A percentile compares a stretch with the other conserved stretches of the same genome.
Evolutionary conservation across 2,113 vertebrate genomes (phyloP).

Genomic region (Athene cunicularia): DNA sequence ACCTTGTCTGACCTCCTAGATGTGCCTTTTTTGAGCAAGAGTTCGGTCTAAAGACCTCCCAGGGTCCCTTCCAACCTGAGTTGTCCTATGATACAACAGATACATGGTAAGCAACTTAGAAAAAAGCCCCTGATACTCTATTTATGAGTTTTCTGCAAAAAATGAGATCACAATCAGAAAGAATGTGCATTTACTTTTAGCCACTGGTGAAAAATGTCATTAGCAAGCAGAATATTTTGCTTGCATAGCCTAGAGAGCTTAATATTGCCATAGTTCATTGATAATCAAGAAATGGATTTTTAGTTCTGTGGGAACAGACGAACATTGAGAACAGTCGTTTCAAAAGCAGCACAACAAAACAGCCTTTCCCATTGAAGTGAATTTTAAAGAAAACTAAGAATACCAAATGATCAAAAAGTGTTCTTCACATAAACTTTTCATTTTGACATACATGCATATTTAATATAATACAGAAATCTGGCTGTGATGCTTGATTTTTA

Average conservation of each 20-base stretch:
- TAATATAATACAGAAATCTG: slow-evolving; percentile 37
- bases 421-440: slow-evolving; percentile 19
- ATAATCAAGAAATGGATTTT: slow-evolving; percentile 12
- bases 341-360: not conserved
- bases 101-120: not conserved
- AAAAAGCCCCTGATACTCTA: not conserved
- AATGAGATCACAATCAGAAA: rapidly evolving
- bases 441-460: slow-evolving; percentile 34
- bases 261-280: not conserved
- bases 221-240: not conserved
- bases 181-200: not conserved
- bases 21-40: not conserved
- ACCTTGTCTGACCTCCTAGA: not conserved
- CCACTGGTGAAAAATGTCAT: not conserved
- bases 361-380: not conserved
- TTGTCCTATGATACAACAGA: not conserved
- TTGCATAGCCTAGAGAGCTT: not conserved
- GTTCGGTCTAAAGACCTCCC: not conserved
- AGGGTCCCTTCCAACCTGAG: not conserved
- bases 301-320: not conserved
- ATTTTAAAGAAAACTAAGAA: not conserved
- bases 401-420: not conserved
- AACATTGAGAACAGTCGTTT: not conserved
- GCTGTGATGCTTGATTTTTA: not conserved
- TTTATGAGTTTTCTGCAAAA: not conserved